Evolutionary conservation across 2,797 vertebrate species (phyloP).

Genomic region (Gambelia wislizenii): DNA sequence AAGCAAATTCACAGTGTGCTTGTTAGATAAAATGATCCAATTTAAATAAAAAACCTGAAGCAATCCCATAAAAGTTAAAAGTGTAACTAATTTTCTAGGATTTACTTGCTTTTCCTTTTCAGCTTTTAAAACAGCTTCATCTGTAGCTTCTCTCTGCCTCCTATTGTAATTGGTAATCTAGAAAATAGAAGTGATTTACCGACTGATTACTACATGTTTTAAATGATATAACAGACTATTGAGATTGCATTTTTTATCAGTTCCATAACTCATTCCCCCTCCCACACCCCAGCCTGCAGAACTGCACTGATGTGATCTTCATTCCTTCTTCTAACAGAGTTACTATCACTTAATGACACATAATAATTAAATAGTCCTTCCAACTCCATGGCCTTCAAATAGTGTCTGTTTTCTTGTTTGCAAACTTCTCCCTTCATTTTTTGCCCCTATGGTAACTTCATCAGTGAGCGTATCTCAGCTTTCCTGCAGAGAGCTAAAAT

Average conservation of each 20-base stretch:
- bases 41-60: conserved; percentile 22
- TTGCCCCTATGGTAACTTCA: conserved; percentile 5
- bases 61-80: conserved; percentile 39
- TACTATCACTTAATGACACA: conserved; percentile 2
- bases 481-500: conserved; percentile 40
- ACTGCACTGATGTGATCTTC: fast-evolving
- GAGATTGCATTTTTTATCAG: not conserved
- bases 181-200: conserved; percentile 22
- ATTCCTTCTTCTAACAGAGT: not conserved
- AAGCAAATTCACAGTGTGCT: conserved; percentile 47
- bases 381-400: conserved; percentile 18
- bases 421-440: not conserved
- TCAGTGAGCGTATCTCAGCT: not conserved
- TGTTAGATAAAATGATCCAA: conserved; percentile 52
- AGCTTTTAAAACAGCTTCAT: not conserved
- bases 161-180: not conserved
- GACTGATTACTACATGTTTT: conserved; percentile 1
- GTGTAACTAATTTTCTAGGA: conserved; percentile 19
- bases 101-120: conserved; percentile 15
- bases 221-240: not conserved
- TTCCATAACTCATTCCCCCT: not conserved
- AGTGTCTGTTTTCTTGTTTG: conserved; percentile 13
- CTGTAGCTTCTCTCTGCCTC: not conserved
- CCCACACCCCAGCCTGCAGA: not conserved
- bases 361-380: not conserved